These are phyloP conservation scores for Drosophila navojoa DNA, from an alignment of 1,140 invertebrate species.

Conservation along the genomic window DNA sequence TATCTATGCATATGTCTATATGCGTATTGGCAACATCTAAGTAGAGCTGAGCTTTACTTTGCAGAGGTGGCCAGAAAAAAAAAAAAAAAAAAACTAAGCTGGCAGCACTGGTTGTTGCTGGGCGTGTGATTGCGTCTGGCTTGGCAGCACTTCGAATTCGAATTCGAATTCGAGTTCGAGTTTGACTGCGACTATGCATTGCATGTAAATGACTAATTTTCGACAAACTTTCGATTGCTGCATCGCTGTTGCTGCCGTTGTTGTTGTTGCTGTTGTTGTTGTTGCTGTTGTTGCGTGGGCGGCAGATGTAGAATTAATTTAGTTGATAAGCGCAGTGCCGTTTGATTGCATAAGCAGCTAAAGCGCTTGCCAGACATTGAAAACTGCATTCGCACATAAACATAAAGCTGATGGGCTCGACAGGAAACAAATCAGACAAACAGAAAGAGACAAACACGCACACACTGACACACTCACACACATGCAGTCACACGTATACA, in stretches of 20 bases:
- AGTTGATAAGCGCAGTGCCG: conserved; percentile 65
- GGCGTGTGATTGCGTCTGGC: conserved; percentile 55
- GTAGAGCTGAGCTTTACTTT: conserved; percentile 1
- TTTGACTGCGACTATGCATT: conserved; percentile 34
- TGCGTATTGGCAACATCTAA: conserved; percentile 9
- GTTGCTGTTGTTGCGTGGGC: conserved; percentile 29
- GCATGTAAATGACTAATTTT: conserved; percentile 81
- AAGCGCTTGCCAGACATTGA: conserved; percentile 50
- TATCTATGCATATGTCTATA: conserved; percentile 13
- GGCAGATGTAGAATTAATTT: conserved; percentile 79
- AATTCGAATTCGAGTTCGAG: background rate
- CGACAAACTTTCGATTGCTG: conserved; percentile 73
- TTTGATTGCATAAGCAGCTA: conserved; percentile 70
- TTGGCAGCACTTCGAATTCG: conserved; percentile 4
- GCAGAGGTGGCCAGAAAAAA: conserved; percentile 50
- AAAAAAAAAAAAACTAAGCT: background rate
- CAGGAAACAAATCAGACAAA: conserved; percentile 82
- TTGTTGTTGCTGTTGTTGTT: conserved; percentile 12
- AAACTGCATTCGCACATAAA: conserved; percentile 54
- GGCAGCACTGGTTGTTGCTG: conserved; percentile 16
- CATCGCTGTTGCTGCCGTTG: background rate
- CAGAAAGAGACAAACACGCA: background rate
- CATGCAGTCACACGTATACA: background rate
- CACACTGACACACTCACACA: background rate
- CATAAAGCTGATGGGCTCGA: conserved; percentile 74